Evolutionary conservation across 2,113 vertebrate species (phyloP), one percentile per base, ranked within the genome.

Genomic region (Atherinomorus stipes): DNA sequence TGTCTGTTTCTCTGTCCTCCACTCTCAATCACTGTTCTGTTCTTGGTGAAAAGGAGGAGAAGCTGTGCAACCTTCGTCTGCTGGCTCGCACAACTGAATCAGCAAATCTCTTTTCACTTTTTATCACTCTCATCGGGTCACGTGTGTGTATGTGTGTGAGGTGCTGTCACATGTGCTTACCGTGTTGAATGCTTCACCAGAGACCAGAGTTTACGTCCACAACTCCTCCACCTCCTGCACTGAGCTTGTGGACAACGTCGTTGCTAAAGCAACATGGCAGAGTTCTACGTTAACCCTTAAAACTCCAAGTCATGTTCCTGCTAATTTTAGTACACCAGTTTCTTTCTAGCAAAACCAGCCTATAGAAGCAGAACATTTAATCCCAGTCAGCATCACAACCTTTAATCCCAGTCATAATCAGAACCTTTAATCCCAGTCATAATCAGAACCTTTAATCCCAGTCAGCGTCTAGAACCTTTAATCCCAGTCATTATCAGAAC

Each of bases 1-100:
- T 89, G 84, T 89, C 86, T 66, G 81, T 56, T 80, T 37, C 71
- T 66, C 63, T 70, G 82, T 90, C 83, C 85, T 84, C 38, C 65
- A 83, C 84, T 76, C 49, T 89, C 82, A 84, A 80, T 86, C 80
- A 90, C 78, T 22, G 72, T 22, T 34, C 67, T 75, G 64, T 76
- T 72, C 56, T 75, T 67, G 73, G 65, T 86, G 50, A 73, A 83
- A 81, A 64, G 22, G 38, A 66, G 57, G 63, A 16, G 1, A 16
- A 34, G 47, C 18, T 21, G 45, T 15, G 31, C 34, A 42, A 42
- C 53, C 62, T 71, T 64, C 57, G 53, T 80, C 50, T 60, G 78
- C 78, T 81, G 71, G 66, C 50, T 84, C 80, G 79, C 54, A 3
- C 4, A 9, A 21, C 76, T 74, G 85, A 85, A 74, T 84, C 86